Base-by-base conservation (phyloP, 1,140 invertebrate genomes). In the Penaeus japonicus region DNA sequence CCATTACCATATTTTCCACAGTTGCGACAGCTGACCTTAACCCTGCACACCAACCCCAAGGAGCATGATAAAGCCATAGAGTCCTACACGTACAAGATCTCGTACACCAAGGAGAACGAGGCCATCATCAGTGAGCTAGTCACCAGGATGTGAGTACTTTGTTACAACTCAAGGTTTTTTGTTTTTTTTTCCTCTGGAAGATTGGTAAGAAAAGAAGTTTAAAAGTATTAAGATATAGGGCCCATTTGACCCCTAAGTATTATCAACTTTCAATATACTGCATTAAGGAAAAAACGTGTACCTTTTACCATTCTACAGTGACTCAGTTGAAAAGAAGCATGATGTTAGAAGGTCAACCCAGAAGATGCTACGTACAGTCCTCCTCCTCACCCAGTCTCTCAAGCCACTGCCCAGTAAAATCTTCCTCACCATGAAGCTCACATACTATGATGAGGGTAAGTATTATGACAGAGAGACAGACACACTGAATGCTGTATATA, bases 361-460 rank as follows among this genome's bases (percentile, higher is more conserved):
- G 47, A 88, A 88, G 55, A 83, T 88, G 87, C 24, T 88, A 47
- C 80, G 87, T 18, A 84, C 80, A 32, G 77, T 88, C 39, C 32
- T 88, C 24, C 47, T 88, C 15, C 65, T 88, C 22, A 88, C 87
- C 17, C 87, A 88, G 54, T 59, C 57, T 17, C 70, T 88, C 47
- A 78, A 47, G 24, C 80, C 87, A 24, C 47, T 88, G 30, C 87
- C 87, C 3, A 83, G 47, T n/a, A 88, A 77, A 24, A 24, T 88
- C 47, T 59, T 77, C 57, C 27, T 88, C 20, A 30, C 80, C 39
- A 88, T 88, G 80, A 82, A 83, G 70, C 87, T 88, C 54, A 39
- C 55, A 0, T 88, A 88, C 77, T 88, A 88, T 88, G 87, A 88
- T 62, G 70, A 88, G 22, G 80, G 87, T 88, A 84, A 73, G 57